A percentile compares a stretch with the other conserved stretches of the same genome.
These are phyloP conservation scores for Drosophila sordidula DNA, from an alignment of 2,888 invertebrate species.

Conservation along the genomic window DNA sequence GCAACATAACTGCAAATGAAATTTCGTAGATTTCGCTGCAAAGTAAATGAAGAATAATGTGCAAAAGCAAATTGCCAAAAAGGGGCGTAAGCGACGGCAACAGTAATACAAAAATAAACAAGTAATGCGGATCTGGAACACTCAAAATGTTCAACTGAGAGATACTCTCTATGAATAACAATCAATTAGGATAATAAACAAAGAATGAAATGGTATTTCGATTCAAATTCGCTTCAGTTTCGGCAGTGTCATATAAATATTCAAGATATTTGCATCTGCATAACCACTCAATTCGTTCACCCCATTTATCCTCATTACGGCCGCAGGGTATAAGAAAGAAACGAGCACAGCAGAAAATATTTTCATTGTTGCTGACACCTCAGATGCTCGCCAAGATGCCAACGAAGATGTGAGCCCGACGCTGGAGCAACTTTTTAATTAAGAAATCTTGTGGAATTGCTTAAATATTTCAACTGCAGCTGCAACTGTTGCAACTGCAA, in stretches of 20 bases:
- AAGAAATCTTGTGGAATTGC: constrained; percentile 75
- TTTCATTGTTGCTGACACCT: constrained; percentile 80
- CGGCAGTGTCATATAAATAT: background rate
- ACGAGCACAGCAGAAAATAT: constrained; percentile 61
- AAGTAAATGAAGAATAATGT: constrained; percentile 80
- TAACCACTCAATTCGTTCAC: background rate
- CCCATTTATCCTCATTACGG: background rate
- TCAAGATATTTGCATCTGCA: background rate
- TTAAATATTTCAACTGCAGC: constrained; percentile 72
- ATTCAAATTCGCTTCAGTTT: background rate
- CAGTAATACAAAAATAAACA: constrained; percentile 21
- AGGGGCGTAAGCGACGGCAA: constrained; percentile 30
- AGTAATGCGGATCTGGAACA: background rate
- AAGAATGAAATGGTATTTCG: background rate
- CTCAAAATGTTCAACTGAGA: background rate
- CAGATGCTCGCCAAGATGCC: constrained; percentile 35
- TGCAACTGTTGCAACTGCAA: constrained; percentile 36
- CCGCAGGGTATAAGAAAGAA: constrained; percentile 18
- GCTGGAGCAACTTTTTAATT: constrained; percentile 72
- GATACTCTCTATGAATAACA: constrained; percentile 4
- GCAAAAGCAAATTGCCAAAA: constrained; percentile 72
- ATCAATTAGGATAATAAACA: background rate
- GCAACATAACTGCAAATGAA: constrained; percentile 79
- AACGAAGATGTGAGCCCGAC: constrained; percentile 15
- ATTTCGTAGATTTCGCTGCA: constrained; percentile 76